Evolutionary conservation across 2,888 invertebrate genomes (phyloP).

Genomic region (Cantharis rufa): DNA sequence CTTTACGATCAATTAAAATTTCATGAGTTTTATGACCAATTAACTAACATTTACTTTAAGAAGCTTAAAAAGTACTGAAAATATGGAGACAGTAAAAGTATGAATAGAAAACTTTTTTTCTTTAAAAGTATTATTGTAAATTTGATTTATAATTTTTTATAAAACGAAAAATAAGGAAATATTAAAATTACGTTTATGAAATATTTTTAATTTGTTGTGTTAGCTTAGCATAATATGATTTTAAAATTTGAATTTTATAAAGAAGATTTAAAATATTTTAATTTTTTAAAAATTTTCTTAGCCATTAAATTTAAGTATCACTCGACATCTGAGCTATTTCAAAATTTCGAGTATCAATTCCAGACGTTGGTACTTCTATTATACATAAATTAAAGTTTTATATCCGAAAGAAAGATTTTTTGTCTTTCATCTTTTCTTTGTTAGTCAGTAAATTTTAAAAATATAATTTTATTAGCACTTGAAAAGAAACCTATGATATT

Average conservation of each 20-base stretch:
- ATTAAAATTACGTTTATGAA: too few species aligned
- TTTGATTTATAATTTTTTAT: too few species aligned
- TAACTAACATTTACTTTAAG: neutral
- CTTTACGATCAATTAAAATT: neutral
- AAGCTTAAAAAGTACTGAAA: neutral
- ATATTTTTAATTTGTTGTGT: too few species aligned
- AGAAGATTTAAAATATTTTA: too few species aligned
- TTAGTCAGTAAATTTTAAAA: neutral
- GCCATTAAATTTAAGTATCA: neutral
- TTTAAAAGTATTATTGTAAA: too few species aligned
- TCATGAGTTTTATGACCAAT: neutral
- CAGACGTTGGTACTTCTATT: neutral
- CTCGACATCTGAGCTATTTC: neutral
- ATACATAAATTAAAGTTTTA: neutral
- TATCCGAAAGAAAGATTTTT: neutral
- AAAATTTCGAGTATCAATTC: neutral
- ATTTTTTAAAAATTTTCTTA: neutral
- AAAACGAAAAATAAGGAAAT: too few species aligned
- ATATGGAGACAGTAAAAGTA: neutral
- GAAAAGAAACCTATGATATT: neutral
- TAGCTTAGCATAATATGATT: too few species aligned
- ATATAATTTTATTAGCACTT: neutral
- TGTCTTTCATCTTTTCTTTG: neutral
- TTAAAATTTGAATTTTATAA: too few species aligned
- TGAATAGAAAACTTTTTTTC: too few species aligned